These are phyloP conservation scores for Haemorhous mexicanus DNA, from an alignment of 2,113 vertebrate species.

Conservation along the genomic window DNA sequence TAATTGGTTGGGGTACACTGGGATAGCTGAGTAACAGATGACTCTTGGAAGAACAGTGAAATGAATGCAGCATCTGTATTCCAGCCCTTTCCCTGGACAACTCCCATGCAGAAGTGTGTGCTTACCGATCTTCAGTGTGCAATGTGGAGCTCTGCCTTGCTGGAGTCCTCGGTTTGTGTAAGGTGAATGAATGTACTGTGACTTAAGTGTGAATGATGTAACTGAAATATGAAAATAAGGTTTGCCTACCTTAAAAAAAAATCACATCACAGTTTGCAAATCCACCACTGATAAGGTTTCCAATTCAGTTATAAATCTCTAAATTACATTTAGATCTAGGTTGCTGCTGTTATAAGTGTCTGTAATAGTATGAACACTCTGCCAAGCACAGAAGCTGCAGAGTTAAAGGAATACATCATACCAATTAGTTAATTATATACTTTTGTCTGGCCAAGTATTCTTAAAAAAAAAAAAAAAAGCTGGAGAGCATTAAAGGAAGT, in stretches of 20 bases:
- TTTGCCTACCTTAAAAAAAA: neutral
- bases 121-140: neutral
- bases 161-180: neutral
- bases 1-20: neutral
- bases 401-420: conserved; percentile 29
- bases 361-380: neutral
- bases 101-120: neutral
- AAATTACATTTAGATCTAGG: neutral
- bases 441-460: conserved; percentile 15
- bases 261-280: neutral
- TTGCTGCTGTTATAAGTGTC: neutral
- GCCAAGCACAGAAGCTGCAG: neutral
- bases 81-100: neutral
- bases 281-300: neutral
- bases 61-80: neutral
- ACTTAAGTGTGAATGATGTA: neutral
- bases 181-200: neutral
- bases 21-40: neutral
- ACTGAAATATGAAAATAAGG: neutral
- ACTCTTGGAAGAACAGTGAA: neutral
- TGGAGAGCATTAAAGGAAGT: conserved; percentile 43
- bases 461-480: neutral
- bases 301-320: neutral
- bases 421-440: conserved; percentile 30
- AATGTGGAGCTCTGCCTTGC: neutral